Conservation (phyloP, 2,113 vertebrate species). For the Parus major region DNA sequence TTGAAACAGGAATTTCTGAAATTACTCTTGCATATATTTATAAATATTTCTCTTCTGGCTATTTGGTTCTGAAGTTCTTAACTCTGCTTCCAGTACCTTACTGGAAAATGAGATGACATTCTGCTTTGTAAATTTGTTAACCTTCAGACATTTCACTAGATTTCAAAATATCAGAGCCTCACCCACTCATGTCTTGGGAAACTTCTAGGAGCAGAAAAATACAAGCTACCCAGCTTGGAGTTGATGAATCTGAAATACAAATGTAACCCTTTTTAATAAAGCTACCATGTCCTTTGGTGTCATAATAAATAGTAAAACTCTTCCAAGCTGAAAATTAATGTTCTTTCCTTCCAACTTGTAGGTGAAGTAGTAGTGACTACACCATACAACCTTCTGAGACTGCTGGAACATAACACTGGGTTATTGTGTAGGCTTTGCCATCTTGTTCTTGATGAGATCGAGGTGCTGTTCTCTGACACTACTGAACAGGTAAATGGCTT, state of each 20-base stretch:
- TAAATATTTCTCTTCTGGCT: not conserved
- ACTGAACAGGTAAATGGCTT: constrained; percentile 76
- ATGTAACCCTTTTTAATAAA: not conserved
- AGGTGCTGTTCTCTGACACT: constrained; percentile 78
- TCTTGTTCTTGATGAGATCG: constrained; percentile 84
- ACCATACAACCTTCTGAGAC: constrained; percentile 79
- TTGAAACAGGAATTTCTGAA: not conserved
- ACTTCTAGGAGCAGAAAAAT: not conserved
- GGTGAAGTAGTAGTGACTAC: constrained; percentile 88
- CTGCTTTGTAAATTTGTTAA: not conserved
- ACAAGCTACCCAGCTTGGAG: not conserved
- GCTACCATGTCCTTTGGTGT: accelerated
- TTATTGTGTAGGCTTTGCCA: constrained; percentile 84
- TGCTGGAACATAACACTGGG: constrained; percentile 76
- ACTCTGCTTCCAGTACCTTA: not conserved
- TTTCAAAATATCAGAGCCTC: not conserved
- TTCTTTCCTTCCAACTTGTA: constrained; percentile 49
- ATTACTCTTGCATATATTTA: not conserved
- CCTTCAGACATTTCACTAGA: not conserved
- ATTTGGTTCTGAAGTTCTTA: not conserved
- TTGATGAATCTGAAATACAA: not conserved
- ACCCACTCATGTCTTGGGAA: not conserved
- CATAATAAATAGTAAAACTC: not conserved
- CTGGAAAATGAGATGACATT: not conserved
- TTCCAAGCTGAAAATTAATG: not conserved